phyloP scores from a whole-genome alignment of 2,797 vertebrate genomes.

The Rousettus madagascariensis region DNA sequence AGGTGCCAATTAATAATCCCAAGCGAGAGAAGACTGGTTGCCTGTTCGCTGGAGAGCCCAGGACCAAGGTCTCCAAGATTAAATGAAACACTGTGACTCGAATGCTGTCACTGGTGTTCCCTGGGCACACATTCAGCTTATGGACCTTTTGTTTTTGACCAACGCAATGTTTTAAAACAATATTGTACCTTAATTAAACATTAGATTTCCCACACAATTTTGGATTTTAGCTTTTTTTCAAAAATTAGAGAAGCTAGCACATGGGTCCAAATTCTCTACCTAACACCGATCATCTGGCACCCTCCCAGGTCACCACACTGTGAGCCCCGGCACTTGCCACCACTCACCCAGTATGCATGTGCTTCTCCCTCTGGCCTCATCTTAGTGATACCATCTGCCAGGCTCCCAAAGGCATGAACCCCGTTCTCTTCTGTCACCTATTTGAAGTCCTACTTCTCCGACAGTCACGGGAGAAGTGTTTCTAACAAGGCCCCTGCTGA shows the following conservation, averaged over 20 bases:
- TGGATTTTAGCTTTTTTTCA: not conserved
- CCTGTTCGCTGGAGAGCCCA: not conserved
- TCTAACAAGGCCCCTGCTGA: not conserved
- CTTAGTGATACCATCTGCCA: not conserved
- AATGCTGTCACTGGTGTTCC: not conserved
- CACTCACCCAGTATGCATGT: not conserved
- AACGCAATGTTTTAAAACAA: not conserved
- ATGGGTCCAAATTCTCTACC: not conserved
- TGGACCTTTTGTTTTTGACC: not conserved
- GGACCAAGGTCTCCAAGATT: not conserved
- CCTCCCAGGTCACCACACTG: not conserved
- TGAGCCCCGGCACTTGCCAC: not conserved
- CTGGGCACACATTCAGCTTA: not conserved
- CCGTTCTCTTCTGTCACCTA: not conserved
- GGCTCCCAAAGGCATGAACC: not conserved
- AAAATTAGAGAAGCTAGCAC: slow-evolving; percentile 2
- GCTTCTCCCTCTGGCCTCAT: not conserved
- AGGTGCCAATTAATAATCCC: not conserved
- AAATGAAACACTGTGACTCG: not conserved
- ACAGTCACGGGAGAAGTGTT: not conserved
- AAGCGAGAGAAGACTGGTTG: not conserved
- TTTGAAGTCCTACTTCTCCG: not conserved
- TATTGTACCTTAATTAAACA: not conserved
- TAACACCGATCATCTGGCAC: not conserved
- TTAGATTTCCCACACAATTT: not conserved